Base-by-base conservation (phyloP, 2,797 vertebrate genomes). In the Spondyliosoma cantharus region DNA sequence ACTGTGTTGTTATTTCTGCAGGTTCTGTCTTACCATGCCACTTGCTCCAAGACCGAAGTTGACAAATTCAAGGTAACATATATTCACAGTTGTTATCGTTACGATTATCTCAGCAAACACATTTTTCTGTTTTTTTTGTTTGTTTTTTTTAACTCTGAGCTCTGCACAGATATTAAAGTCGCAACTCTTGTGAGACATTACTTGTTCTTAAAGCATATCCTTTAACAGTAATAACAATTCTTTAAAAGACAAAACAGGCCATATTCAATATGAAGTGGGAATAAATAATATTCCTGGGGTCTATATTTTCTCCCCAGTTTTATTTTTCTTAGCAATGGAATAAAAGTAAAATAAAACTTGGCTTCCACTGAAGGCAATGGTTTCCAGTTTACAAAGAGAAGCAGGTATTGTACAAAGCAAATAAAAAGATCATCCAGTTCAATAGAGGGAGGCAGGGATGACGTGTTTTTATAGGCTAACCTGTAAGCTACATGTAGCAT, bases 11-110 rank as follows among this genome's bases (percentile, higher is more conserved):
- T 90, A 68, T 89, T 84, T 46, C 87, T 79, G 25, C 94, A 99
- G 98, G 97, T 99, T 65, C 95, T 99, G 75, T 99, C 98, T 60
- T 99, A 99, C 84, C 98, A 99, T 50, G 98, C 98, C 76, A 99
- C 98, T 5, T 99, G 98, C 93, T 98, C 97, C 16, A 99, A 99
- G 95, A 96, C 97, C 49, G 98, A 99, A 96, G 98, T 99, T 74
- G 98, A 99, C 95, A 99, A 98, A 95, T 98, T 99, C 92, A 99
- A 99, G 98, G 98, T 99, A 96, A 95, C 90, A 43, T 48, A 76
- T 62, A 32, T 74, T 81, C 45, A 56, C 27, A 5, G 5, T 67
- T 72, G 50, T 50, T 43, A 53, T 76, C 27, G 67, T 60, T 57
- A 58, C 64, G 46, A 74, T 72, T 50, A 52, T 81, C 17, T 65